A percentile compares a stretch with the other conserved stretches of the same genome.
Conservation (phyloP, 2,113 vertebrate species). For the Mystacornis crossleyi region DNA sequence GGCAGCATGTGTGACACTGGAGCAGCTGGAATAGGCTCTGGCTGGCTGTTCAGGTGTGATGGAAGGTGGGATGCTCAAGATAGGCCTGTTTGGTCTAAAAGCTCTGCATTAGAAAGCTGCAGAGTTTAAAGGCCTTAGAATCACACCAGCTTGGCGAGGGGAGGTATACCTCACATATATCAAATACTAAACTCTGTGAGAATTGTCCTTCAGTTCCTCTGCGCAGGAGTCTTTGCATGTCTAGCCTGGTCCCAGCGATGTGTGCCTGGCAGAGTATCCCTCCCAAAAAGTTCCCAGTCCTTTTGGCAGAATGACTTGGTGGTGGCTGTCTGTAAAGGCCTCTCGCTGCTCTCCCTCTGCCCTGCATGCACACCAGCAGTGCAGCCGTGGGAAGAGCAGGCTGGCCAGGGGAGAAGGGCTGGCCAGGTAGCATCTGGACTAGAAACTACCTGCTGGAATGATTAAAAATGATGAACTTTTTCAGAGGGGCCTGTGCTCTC, state of each 20-base stretch:
- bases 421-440: not conserved
- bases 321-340: not conserved
- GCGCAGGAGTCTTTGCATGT: not conserved
- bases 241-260: not conserved
- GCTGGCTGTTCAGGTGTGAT: not conserved
- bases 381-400: not conserved
- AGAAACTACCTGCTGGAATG: not conserved
- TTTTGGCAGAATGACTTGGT: not conserved
- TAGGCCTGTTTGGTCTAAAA: not conserved
- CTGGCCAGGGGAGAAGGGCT: not conserved
- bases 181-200: not conserved
- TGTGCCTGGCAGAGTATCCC: not conserved
- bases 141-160: not conserved
- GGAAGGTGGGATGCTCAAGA: not conserved
- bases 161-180: accelerated
- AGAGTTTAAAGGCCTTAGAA: not conserved
- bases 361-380: accelerated
- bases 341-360: not conserved
- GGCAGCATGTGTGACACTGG: not conserved
- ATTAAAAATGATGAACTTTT: not conserved
- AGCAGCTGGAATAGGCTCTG: not conserved
- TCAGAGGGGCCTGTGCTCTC: not conserved
- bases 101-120: not conserved
- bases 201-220: not conserved
- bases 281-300: not conserved